Percentiles rank a stretch among this genome's conserved stretches.
Evolutionary conservation across 2,113 vertebrate species (phyloP).

Genomic region (Cacatua alba): DNA sequence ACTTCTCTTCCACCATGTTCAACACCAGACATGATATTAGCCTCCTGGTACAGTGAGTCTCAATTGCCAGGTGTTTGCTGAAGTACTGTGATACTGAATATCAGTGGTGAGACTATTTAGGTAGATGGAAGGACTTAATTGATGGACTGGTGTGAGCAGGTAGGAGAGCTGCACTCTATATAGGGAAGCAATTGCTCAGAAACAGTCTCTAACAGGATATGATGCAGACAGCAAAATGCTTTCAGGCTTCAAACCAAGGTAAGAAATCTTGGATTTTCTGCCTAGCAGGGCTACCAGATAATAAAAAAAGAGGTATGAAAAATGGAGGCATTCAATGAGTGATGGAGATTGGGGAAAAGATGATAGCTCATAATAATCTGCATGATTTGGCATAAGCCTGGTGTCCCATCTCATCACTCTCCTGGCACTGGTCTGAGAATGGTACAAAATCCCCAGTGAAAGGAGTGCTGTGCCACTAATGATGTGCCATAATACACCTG

Average conservation of each 20-base stretch:
- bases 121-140: neutral
- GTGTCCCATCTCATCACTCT: neutral
- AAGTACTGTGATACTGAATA: neutral
- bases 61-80: neutral
- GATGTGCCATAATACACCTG: neutral
- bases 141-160: neutral
- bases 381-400: neutral
- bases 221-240: neutral
- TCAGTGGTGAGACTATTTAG: neutral
- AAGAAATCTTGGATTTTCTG: neutral
- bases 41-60: neutral
- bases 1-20: neutral
- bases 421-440: neutral
- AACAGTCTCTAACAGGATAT: neutral
- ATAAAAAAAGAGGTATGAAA: neutral
- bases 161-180: neutral
- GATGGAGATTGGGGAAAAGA: neutral
- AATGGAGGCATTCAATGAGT: neutral
- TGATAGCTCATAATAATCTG: neutral
- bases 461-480: neutral
- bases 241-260: neutral
- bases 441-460: neutral
- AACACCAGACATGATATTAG: neutral
- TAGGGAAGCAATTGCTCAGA: neutral
- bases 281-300: neutral